Conservation (phyloP, 2,113 vertebrate genomes). For the Cyprinus carpio region DNA sequence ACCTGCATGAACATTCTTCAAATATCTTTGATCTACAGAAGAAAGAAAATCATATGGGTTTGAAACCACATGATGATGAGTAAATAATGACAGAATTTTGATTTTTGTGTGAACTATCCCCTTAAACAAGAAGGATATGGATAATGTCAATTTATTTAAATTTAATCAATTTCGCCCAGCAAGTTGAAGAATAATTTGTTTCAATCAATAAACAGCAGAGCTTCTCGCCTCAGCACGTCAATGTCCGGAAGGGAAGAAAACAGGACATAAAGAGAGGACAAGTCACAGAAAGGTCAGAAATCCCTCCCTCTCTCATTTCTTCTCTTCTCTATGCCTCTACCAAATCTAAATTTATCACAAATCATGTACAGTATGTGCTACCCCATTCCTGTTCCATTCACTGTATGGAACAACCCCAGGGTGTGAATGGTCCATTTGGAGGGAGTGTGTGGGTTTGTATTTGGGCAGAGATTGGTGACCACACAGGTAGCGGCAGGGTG, state of each 20-base stretch:
- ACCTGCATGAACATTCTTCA: neutral
- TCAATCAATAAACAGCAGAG: conserved; percentile 50
- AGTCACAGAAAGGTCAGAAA: conserved; percentile 42
- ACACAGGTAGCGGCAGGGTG: neutral
- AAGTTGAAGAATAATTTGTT: conserved; percentile 42
- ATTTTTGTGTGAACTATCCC: conserved; percentile 1
- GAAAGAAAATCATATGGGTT: neutral
- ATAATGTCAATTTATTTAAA: conserved; percentile 46
- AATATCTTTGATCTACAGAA: neutral
- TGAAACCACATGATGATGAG: neutral
- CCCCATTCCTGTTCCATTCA: neutral
- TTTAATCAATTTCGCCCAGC: conserved; percentile 33
- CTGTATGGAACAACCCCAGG: too few species aligned
- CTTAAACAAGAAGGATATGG: conserved; percentile 37
- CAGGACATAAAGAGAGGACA: conserved; percentile 28
- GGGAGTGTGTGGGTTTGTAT: neutral
- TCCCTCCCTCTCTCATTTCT: neutral
- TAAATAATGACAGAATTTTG: neutral
- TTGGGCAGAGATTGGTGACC: neutral
- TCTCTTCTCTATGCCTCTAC: neutral
- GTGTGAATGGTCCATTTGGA: too few species aligned
- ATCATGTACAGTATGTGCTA: neutral
- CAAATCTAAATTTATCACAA: neutral
- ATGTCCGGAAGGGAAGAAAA: conserved; percentile 29
- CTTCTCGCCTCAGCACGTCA: conserved; percentile 37